Evolutionary conservation across 2,888 invertebrate genomes (phyloP).

Genomic region (Stenoptilia bipunctidactyla): DNA sequence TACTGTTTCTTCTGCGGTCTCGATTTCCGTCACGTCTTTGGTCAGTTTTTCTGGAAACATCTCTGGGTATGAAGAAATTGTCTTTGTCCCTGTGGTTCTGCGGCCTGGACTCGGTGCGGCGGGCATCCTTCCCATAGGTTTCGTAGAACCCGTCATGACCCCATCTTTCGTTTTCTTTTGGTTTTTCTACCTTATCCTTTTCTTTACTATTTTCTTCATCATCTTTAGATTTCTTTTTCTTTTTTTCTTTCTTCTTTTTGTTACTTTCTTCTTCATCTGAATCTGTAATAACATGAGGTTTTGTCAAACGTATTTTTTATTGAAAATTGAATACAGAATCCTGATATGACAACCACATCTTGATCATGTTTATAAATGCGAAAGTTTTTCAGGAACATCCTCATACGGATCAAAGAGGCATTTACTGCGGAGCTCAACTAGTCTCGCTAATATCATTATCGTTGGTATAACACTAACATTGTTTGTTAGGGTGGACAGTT

Average conservation of each 20-base stretch:
- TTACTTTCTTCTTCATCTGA: slow-evolving; percentile 30
- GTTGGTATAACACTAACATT: no score
- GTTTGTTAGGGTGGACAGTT: no score
- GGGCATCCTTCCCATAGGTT: slow-evolving; percentile 49
- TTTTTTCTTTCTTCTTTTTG: slow-evolving; percentile 28
- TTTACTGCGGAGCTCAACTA: no score
- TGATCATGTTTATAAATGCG: neutral
- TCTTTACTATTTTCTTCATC: slow-evolving; percentile 29
- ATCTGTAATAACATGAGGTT: slow-evolving; percentile 25
- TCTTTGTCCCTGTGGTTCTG: slow-evolving; percentile 27
- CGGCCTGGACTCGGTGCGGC: slow-evolving; percentile 28
- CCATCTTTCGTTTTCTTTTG: slow-evolving; percentile 41
- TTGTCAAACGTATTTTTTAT: neutral
- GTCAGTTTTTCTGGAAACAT: slow-evolving; percentile 17
- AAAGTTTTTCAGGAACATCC: no score
- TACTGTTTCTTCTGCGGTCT: slow-evolving; percentile 15
- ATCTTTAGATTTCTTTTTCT: slow-evolving; percentile 29
- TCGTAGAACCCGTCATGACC: slow-evolving; percentile 61
- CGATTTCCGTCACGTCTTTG: slow-evolving; percentile 13
- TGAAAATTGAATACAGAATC: neutral
- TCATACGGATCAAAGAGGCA: no score
- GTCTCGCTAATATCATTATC: no score
- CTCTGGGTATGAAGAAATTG: slow-evolving; percentile 28
- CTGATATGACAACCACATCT: no score
- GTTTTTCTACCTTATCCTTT: slow-evolving; percentile 24